Percentiles rank a stretch among this genome's conserved stretches.
Conservation (phyloP, 2,888 invertebrate species). For the Heliconius aoede region DNA sequence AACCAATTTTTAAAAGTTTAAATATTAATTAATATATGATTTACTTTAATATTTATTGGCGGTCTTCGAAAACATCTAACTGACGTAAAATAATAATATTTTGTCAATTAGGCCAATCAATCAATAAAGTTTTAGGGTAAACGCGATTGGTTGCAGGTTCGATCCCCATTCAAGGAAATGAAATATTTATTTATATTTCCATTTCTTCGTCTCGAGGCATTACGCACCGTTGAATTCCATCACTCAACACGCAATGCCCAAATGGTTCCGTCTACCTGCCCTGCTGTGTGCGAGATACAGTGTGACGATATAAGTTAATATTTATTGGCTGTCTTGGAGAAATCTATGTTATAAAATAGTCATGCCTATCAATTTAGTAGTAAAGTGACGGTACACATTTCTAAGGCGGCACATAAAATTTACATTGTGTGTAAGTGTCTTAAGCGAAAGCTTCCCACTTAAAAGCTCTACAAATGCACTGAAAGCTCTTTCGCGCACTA, state of each 20-base stretch:
- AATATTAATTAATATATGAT: not conserved
- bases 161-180: not conserved
- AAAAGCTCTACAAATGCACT: conserved; percentile 85
- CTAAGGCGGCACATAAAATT: conserved; percentile 76
- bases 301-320: conserved; percentile 26
- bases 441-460: conserved; percentile 84
- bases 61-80: not conserved
- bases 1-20: conserved; percentile 39
- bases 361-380: conserved; percentile 33
- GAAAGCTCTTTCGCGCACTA: conserved; percentile 85
- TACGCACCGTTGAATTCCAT: not conserved
- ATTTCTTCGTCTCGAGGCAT: not conserved
- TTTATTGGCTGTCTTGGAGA: not conserved
- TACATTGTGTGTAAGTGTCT: conserved; percentile 84
- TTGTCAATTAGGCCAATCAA: conserved; percentile 23
- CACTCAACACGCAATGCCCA: too few relatives aligned
- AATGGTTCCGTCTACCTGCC: not conserved
- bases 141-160: not conserved
- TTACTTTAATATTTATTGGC: not conserved
- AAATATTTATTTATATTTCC: not conserved
- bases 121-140: too few relatives aligned
- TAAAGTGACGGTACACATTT: conserved; percentile 54
- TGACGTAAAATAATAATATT: not conserved
- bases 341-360: not conserved
- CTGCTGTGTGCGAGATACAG: not conserved